Base-by-base conservation (phyloP, 2,888 invertebrate species). In the Empis livida region DNA sequence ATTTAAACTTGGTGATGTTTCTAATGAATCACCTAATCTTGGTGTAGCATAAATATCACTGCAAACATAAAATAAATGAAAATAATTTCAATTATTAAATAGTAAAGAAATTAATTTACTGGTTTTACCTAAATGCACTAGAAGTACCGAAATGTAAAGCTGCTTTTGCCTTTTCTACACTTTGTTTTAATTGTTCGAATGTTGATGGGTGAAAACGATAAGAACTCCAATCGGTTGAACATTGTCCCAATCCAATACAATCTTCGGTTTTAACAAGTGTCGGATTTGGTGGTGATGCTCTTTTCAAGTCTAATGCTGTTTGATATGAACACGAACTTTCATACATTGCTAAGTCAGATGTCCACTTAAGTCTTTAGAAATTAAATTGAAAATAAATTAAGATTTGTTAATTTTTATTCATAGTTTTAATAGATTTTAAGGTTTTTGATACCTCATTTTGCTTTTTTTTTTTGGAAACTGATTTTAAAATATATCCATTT, bases 291-390 rank as follows among this genome's bases (percentile, higher is more conserved):
- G 70, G 70, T 52, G 81, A 77, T 55, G 80, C 76, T 59, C 84
- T 75, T 68, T 85, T 85, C 60, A 85, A 72, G 72, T 85, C 85
- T 61, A 85, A 72, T 62, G 84, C 84, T 67, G 84, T 83, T 66
- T 88, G 87, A 73, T 90, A 90, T 70, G 89, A 90, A 75, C 90
- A 90, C 64, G 89, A 89, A 73, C 89, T 89, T 77, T 90, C 90
- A 80, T 90, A 90, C 90, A 90, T 90, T 41, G 43, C 43, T 37
- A 20, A 41, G 23, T 41, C 76, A n/a, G 42, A 16, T 30, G 50
- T 54, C 51, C 51, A 54, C 52, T 50, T 54, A 8, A 53, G 49
- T 38, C 54, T 53, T n/a, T 23, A 2, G n/a, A n/a, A 35, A 5
- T 35, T 13, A 13, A 13, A 35, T n/a, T 11, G 13, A 35, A 35